phyloP scores from a whole-genome alignment of 2,888 invertebrate genomes.

The Trachelus tabidus region DNA sequence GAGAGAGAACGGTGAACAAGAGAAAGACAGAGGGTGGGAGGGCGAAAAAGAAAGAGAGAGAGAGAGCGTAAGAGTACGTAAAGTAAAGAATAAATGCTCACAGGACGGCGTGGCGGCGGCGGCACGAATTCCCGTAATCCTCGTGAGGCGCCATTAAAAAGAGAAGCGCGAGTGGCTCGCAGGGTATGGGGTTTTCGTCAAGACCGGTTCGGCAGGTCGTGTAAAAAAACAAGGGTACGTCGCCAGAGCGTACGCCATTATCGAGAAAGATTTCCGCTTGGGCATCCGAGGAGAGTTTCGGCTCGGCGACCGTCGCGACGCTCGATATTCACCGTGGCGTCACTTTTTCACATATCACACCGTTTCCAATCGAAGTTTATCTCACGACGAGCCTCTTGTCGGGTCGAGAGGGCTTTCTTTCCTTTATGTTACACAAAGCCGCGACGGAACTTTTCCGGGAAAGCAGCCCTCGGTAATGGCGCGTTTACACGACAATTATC shows the following conservation, averaged over 20 bases:
- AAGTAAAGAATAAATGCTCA: neutral
- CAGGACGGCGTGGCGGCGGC: too few species aligned
- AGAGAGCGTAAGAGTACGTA: slow-evolving; percentile 13
- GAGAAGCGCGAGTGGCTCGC: too few species aligned
- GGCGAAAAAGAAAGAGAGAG: slow-evolving; percentile 23
- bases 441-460: slow-evolving; percentile 3
- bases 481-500: slow-evolving; percentile 49
- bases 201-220: slow-evolving; percentile 22
- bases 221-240: slow-evolving; percentile 41
- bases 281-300: slow-evolving; percentile 38
- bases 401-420: too few species aligned
- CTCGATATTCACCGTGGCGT: slow-evolving; percentile 47
- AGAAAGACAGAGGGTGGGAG: slow-evolving; percentile 27
- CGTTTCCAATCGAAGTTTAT: neutral
- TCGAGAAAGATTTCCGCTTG: slow-evolving; percentile 48
- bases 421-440: slow-evolving; percentile 6
- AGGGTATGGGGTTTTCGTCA: too few species aligned
- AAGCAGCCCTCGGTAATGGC: slow-evolving; percentile 37
- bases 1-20: slow-evolving; percentile 32
- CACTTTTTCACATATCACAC: slow-evolving; percentile 29
- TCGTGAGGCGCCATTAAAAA: too few species aligned
- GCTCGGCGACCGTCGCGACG: slow-evolving; percentile 44
- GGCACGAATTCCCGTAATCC: too few species aligned
- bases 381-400: neutral
- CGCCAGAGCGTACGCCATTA: slow-evolving; percentile 51